Evolutionary conservation across 1,140 invertebrate species (phyloP), one percentile per base, ranked within the genome.

Genomic region (Listronotus oregonensis): DNA sequence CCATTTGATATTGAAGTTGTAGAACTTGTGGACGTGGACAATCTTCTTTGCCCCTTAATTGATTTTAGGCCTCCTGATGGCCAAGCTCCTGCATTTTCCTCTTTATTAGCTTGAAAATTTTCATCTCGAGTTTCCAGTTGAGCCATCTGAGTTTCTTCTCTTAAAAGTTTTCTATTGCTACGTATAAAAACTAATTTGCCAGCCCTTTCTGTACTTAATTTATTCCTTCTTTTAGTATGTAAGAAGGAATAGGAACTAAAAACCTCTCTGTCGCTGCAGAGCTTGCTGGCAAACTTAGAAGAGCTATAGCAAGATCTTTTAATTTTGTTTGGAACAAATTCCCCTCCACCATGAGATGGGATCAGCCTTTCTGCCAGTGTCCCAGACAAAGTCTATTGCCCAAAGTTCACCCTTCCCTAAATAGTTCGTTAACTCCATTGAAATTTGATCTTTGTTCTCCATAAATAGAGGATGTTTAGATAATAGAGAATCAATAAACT

Each of bases 341-440:
- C 39, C 39, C 39, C 39, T 40, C 39, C 7, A 40, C 39, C 39
- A 40, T 40, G 39, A 12, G 39, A 40, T 40, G 39, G 39, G 39
- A 40, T 40, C 39, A 14, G 39, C 39, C 39, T 14, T 40, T 40
- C 39, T 40, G 10, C 39, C 39, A 12, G 39, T 40, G 39, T 40
- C 7, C 39, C 10, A 40, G 10, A 40, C 39, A 40, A 40, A 40
- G n/a, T 40, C 39, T 14, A 40, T 40, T 14, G 10, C 39, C 39
- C 39, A 40, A 12, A 40, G n/a, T 14, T 40, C 39, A 14, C n/a
- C n/a, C n/a, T 40, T 40, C 10, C n/a, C 39, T 14, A 40, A 40
- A 40, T 14, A 40, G 39, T 40, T 40, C n/a, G 39, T 40, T 12
- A 40, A 14, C n/a, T 40, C n/a, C 39, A 40, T 12, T 14, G 39